These are phyloP conservation scores for Strigops habroptila DNA, from an alignment of 2,113 vertebrate species.

Conservation along the genomic window DNA sequence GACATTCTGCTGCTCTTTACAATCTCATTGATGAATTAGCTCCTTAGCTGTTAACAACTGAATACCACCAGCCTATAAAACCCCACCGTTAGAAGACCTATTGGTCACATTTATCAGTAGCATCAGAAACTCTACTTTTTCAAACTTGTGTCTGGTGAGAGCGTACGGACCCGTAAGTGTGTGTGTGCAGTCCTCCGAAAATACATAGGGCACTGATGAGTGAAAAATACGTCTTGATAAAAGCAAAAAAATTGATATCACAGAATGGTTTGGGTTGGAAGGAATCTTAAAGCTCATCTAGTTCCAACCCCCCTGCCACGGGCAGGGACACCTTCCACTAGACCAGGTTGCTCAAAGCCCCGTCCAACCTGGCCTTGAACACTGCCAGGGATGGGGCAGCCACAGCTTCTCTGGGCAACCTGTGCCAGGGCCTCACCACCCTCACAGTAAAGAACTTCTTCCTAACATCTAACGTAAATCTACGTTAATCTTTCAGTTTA, in stretches of 20 bases:
- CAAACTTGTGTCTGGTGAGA: neutral
- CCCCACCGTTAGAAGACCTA: neutral
- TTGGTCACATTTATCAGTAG: neutral
- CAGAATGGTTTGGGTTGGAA: neutral
- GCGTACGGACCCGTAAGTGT: rapidly evolving
- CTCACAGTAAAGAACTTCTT: neutral
- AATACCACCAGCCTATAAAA: neutral
- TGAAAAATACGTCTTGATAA: neutral
- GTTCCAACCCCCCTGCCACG: neutral
- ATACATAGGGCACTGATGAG: neutral
- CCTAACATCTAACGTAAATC: neutral
- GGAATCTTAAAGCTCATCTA: neutral
- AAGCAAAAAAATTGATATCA: neutral
- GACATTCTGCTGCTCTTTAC: neutral
- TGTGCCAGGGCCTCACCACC: neutral
- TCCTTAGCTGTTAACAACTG: neutral
- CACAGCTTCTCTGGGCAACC: neutral
- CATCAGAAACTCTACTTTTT: neutral
- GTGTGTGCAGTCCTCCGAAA: neutral
- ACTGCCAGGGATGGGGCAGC: neutral
- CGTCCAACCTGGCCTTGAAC: neutral
- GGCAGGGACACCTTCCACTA: neutral
- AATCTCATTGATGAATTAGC: neutral
- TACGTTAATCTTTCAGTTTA: neutral
- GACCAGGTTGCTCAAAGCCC: neutral